Evolutionary conservation across 2,113 vertebrate genomes (phyloP).

Genomic region (Ceuthmochares aereus): DNA sequence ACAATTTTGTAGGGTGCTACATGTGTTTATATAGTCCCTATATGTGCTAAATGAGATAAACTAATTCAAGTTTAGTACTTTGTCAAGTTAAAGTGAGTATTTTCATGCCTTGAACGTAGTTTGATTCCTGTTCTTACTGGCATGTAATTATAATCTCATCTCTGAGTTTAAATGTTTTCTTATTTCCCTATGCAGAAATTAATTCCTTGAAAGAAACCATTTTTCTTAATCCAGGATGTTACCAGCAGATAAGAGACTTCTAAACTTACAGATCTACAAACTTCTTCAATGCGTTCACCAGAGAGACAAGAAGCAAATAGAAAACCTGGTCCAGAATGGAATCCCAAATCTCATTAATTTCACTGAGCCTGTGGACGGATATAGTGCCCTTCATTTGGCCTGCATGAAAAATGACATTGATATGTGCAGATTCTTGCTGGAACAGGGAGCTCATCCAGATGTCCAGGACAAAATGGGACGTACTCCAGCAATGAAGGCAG

Average conservation of each 20-base stretch:
- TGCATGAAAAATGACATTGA: conserved; percentile 81
- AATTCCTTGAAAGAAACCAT: neutral
- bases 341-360: conserved; percentile 86
- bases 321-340: conserved; percentile 83
- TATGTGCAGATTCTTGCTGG: conserved; percentile 86
- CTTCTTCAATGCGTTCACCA: conserved; percentile 86
- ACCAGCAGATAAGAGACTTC: conserved; percentile 78
- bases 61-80: neutral
- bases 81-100: neutral
- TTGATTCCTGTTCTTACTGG: neutral
- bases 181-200: conserved; percentile 1
- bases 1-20: neutral
- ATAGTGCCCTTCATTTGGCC: conserved; percentile 85
- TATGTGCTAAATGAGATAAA: neutral
- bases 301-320: conserved; percentile 81
- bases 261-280: conserved; percentile 88
- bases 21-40: neutral
- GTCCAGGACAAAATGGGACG: conserved; percentile 83
- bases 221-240: conserved; percentile 57
- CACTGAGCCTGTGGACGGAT: conserved; percentile 84
- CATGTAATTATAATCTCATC: neutral
- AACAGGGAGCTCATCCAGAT: conserved; percentile 82
- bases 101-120: neutral
- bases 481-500: conserved; percentile 88
- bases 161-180: neutral